Evolutionary conservation across 2,888 invertebrate genomes (phyloP).

Genomic region (Electrophaes corylata): DNA sequence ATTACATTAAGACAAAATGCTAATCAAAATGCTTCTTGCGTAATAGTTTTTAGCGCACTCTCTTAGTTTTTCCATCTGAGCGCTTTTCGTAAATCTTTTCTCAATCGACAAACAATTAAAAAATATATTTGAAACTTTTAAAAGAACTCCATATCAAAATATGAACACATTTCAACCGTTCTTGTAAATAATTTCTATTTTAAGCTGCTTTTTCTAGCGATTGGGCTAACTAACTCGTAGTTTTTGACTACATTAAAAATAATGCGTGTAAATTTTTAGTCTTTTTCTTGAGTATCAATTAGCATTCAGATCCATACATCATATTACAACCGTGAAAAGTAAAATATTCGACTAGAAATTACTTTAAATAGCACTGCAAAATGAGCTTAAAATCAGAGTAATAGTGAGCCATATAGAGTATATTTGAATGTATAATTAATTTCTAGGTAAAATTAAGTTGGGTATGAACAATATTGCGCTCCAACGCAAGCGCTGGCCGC

Average conservation of each 20-base stretch:
- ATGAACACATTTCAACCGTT: constrained; percentile 55
- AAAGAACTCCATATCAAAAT: constrained; percentile 52
- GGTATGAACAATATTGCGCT: constrained; percentile 1
- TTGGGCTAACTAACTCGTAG: not conserved
- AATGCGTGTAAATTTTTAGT: constrained; percentile 22
- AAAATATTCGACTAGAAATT: constrained; percentile 48
- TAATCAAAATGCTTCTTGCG: constrained; percentile 1
- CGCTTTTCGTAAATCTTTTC: constrained; percentile 18
- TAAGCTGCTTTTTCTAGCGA: constrained; percentile 3
- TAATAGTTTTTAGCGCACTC: not conserved
- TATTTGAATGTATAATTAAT: not conserved
- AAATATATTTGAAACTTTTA: constrained; percentile 12
- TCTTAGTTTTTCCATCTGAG: constrained; percentile 19
- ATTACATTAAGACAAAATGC: constrained; percentile 15
- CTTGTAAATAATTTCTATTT: constrained; percentile 24
- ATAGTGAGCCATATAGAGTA: not conserved
- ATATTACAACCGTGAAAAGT: constrained; percentile 40
- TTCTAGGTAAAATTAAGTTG: not conserved
- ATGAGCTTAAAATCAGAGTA: constrained; percentile 28
- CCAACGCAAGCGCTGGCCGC: constrained; percentile 2
- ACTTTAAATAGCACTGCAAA: constrained; percentile 40
- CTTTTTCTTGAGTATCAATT: constrained; percentile 30
- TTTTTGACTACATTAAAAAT: constrained; percentile 10
- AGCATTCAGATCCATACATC: constrained; percentile 44
- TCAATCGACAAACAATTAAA: constrained; percentile 8